Conservation (phyloP, 2,113 vertebrate genomes). For the Chionomys nivalis region DNA sequence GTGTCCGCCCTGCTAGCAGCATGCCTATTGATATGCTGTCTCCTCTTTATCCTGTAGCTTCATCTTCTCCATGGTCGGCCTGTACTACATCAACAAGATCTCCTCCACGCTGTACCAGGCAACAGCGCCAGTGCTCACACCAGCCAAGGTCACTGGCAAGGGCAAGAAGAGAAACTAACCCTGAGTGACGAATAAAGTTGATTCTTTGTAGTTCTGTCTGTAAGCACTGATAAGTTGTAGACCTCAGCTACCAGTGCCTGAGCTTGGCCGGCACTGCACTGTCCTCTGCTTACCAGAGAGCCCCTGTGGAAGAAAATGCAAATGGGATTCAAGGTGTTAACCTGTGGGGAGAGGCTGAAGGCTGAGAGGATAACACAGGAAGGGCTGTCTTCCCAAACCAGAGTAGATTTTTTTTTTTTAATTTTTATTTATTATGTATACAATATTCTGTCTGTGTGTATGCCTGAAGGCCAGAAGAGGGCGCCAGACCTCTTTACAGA, state of each 20-base stretch:
- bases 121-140: constrained; percentile 79
- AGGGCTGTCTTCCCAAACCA: background rate
- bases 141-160: constrained; percentile 91
- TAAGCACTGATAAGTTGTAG: background rate
- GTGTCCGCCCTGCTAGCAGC: background rate
- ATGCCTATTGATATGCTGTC: background rate
- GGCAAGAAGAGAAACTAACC: constrained; percentile 95
- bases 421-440: too few species aligned
- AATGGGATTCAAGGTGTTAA: background rate
- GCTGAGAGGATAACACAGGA: background rate
- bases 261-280: background rate
- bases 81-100: constrained; percentile 99
- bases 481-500: too few species aligned
- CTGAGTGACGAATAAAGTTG: constrained; percentile 79
- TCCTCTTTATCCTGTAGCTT: constrained; percentile 84
- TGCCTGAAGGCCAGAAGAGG: too few species aligned
- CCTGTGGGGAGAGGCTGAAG: background rate
- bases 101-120: constrained; percentile 96
- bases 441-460: too few species aligned
- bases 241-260: background rate
- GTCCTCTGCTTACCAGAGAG: background rate
- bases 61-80: constrained; percentile 94
- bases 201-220: constrained; percentile 75
- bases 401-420: background rate
- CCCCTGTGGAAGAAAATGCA: background rate